phyloP scores from a whole-genome alignment of 2,888 invertebrate genomes.

The Apodemia hepburni region DNA sequence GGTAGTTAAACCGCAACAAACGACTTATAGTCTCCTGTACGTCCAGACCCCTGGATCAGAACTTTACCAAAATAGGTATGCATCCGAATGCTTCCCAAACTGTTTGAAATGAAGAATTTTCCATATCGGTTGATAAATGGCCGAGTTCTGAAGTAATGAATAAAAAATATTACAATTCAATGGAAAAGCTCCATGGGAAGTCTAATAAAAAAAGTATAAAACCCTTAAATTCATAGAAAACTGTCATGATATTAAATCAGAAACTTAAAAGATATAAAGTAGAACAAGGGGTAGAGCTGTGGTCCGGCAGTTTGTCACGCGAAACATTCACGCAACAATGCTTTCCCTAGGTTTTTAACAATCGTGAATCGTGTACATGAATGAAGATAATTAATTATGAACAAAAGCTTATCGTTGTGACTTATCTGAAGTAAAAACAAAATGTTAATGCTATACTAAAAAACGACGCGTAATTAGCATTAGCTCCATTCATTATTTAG shows the following conservation, averaged over 20 bases:
- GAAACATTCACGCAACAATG: constrained; percentile 60
- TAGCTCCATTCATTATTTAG: background rate
- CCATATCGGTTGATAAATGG: too few species aligned
- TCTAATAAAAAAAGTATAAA: too few species aligned
- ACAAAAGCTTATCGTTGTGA: constrained; percentile 18
- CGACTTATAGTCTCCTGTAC: too few species aligned
- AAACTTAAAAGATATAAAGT: constrained; percentile 35
- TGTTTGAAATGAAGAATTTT: too few species aligned
- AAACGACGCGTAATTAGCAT: background rate
- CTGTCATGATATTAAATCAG: background rate
- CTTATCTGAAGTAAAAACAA: background rate
- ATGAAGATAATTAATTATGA: constrained; percentile 40
- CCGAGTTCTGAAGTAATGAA: too few species aligned
- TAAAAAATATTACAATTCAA: too few species aligned
- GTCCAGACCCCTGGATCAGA: too few species aligned
- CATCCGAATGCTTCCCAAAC: too few species aligned
- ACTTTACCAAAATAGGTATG: too few species aligned
- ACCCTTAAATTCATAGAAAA: background rate
- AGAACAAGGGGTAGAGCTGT: constrained; percentile 47
- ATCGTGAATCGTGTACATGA: constrained; percentile 42
- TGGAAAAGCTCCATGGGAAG: too few species aligned
- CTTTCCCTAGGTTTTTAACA: constrained; percentile 55
- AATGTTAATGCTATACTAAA: background rate
- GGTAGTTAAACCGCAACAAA: too few species aligned
- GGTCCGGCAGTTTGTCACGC: constrained; percentile 52